Conservation (phyloP, 2,113 vertebrate genomes). For the Fukomys damarensis region DNA sequence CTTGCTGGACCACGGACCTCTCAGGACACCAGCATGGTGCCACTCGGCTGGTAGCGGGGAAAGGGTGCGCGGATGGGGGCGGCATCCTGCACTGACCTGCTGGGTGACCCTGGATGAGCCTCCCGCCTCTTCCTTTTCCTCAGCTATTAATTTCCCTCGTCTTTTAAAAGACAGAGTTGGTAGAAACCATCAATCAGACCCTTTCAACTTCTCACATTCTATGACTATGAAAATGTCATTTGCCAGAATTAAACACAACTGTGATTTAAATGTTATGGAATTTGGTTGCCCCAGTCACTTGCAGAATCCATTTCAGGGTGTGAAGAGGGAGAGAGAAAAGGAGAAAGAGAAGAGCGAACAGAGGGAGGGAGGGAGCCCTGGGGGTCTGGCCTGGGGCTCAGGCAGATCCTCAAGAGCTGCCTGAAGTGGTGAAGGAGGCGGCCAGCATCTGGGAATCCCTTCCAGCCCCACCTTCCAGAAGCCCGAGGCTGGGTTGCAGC, state of each 20-base stretch:
- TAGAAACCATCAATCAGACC: conserved; percentile 34
- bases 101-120: rapidly evolving
- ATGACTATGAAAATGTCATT: conserved; percentile 56
- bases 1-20: not conserved
- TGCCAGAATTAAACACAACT: conserved; percentile 44
- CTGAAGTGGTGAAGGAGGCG: not conserved
- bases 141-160: conserved; percentile 33
- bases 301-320: not conserved
- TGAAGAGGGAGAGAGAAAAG: not conserved
- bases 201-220: conserved; percentile 61
- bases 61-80: rapidly evolving
- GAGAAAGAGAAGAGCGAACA: not conserved
- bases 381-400: not conserved
- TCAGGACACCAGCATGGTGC: not conserved
- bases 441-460: not conserved
- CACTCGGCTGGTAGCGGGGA: not conserved
- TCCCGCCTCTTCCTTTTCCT: not conserved
- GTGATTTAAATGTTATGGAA: conserved; percentile 71
- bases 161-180: conserved; percentile 39
- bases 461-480: conserved; percentile 26
- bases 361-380: not conserved
- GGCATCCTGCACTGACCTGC: not conserved
- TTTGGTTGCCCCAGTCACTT: not conserved
- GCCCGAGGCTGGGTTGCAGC: not conserved
- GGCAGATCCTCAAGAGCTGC: not conserved